A percentile compares a stretch with the other conserved stretches of the same genome.
These are phyloP conservation scores for Babylonia areolata DNA, from an alignment of 1,140 invertebrate species.

Conservation along the genomic window DNA sequence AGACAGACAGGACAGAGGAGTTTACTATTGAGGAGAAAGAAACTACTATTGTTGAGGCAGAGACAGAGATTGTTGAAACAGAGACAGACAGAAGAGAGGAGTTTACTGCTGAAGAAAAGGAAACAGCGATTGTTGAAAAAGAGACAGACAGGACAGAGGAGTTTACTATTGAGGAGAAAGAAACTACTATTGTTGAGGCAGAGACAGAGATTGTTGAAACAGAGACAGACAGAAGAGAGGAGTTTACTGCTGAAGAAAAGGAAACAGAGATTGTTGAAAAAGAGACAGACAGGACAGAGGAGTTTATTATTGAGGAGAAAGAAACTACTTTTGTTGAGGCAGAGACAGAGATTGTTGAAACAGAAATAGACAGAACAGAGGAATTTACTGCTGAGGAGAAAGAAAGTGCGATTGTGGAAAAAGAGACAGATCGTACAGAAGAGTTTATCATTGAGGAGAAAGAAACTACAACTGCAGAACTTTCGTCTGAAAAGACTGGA, in stretches of 20 bases:
- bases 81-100: conserved; percentile 36
- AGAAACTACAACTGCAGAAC: conserved; percentile 16
- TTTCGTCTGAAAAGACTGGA: not conserved
- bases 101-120: not conserved
- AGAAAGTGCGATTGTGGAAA: conserved; percentile 31
- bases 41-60: not conserved
- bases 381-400: conserved; percentile 34
- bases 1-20: conserved; percentile 17
- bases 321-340: conserved; percentile 10
- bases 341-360: conserved; percentile 23
- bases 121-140: conserved; percentile 19
- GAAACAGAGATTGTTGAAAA: conserved; percentile 26
- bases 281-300: not conserved
- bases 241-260: conserved; percentile 35
- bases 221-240: not conserved
- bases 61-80: conserved; percentile 19
- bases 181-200: conserved; percentile 28
- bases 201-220: not conserved
- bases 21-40: conserved; percentile 38
- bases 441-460: conserved; percentile 29
- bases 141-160: conserved; percentile 18
- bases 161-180: conserved; percentile 38
- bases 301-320: conserved; percentile 36
- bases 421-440: conserved; percentile 1
- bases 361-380: conserved; percentile 7